A percentile compares a stretch with the other conserved stretches of the same genome.
Conservation (phyloP, 1,140 invertebrate species). For the Drosophila eugracilis region DNA sequence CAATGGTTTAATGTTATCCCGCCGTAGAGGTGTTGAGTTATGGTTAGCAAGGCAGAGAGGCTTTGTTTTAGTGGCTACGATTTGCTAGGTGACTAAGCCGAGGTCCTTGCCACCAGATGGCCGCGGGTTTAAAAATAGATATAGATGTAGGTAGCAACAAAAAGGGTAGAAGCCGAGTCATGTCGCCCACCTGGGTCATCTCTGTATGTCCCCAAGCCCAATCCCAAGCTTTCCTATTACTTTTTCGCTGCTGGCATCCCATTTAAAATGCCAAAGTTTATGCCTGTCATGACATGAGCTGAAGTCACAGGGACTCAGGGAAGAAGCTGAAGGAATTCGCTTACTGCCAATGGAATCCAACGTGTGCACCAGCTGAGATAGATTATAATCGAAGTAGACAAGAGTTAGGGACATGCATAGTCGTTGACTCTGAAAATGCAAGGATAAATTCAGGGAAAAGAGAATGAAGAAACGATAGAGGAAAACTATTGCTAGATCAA, state of each 20-base stretch:
- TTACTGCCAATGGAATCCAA: background rate
- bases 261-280: constrained; percentile 64
- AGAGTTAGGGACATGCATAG: constrained; percentile 40
- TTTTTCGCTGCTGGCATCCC: too few species aligned
- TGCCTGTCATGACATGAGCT: constrained; percentile 30
- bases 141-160: constrained; percentile 52
- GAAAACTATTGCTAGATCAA: constrained; percentile 13
- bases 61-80: background rate
- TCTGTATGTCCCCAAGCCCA: constrained; percentile 4
- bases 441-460: too few species aligned
- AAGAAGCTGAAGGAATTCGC: background rate
- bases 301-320: background rate
- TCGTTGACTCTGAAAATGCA: background rate
- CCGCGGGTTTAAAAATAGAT: constrained; percentile 53
- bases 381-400: constrained; percentile 21
- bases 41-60: background rate
- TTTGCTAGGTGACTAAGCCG: constrained; percentile 6
- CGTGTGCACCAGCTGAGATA: background rate
- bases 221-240: constrained; percentile 6
- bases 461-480: constrained; percentile 4
- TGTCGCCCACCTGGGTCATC: background rate
- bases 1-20: constrained; percentile 37
- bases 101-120: constrained; percentile 12
- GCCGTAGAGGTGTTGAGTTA: background rate
- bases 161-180: background rate